These are phyloP conservation scores for Crocallis elinguaria DNA, from an alignment of 2,888 invertebrate genomes.

Conservation along the genomic window DNA sequence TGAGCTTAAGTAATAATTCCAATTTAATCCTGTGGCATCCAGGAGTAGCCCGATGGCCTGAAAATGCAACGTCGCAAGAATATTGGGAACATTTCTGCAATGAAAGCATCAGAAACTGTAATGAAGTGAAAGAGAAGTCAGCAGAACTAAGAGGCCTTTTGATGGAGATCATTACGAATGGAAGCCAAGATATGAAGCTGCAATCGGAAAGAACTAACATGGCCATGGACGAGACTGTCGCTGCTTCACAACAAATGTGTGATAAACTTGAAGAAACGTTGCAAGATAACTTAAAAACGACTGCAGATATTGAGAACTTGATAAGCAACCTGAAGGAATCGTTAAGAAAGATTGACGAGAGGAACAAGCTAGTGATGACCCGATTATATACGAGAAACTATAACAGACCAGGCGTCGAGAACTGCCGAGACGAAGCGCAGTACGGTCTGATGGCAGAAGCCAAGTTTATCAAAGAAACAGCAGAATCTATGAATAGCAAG, in stretches of 20 bases:
- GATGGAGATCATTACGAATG: constrained; percentile 89
- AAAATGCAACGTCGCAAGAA: constrained; percentile 87
- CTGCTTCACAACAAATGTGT: constrained; percentile 89
- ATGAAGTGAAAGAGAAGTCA: constrained; percentile 90
- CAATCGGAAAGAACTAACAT: constrained; percentile 93
- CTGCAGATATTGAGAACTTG: constrained; percentile 91
- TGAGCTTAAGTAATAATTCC: constrained; percentile 87
- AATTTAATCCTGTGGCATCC: constrained; percentile 89
- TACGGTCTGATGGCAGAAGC: constrained; percentile 90
- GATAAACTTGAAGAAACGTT: constrained; percentile 88
- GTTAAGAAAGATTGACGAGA: constrained; percentile 88
- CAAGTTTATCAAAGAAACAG: constrained; percentile 82
- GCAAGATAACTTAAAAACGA: constrained; percentile 88
- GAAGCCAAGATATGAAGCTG: constrained; percentile 91
- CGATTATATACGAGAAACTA: constrained; percentile 89
- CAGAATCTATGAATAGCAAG: constrained; percentile 82
- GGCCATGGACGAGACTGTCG: constrained; percentile 88
- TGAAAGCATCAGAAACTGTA: constrained; percentile 90
- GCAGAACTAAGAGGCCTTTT: constrained; percentile 87
- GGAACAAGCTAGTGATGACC: constrained; percentile 93
- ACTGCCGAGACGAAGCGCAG: constrained; percentile 93
- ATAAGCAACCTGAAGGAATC: constrained; percentile 88
- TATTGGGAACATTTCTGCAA: constrained; percentile 93
- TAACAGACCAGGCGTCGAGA: constrained; percentile 91
- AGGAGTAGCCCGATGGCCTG: constrained; percentile 91